phyloP scores from a whole-genome alignment of 2,888 invertebrate species.

The Polyommatus iphigenia region DNA sequence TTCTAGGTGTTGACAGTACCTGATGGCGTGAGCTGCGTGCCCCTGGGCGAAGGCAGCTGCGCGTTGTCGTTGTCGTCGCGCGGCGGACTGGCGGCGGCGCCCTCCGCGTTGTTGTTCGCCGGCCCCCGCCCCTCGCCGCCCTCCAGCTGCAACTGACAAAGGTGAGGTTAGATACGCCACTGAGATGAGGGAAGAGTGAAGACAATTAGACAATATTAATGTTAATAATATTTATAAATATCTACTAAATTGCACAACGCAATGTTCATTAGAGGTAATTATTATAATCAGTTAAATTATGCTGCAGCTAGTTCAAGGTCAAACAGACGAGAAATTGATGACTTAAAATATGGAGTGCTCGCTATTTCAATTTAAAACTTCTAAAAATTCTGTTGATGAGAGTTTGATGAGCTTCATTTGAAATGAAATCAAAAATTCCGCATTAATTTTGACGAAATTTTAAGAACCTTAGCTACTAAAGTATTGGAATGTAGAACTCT shows the following conservation, averaged over 20 bases:
- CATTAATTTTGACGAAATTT: background rate
- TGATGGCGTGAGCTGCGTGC: slow-evolving; percentile 78
- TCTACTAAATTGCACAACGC: too few species aligned
- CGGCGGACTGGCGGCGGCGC: slow-evolving; percentile 62
- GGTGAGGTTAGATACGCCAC: background rate
- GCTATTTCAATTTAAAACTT: background rate
- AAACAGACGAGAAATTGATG: too few species aligned
- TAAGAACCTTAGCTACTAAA: background rate
- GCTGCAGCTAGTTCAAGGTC: too few species aligned
- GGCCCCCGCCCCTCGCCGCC: slow-evolving; percentile 71
- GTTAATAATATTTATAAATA: too few species aligned
- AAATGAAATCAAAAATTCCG: background rate
- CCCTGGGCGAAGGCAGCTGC: slow-evolving; percentile 55
- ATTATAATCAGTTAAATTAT: too few species aligned
- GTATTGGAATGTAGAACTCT: background rate
- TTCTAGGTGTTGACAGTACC: slow-evolving; percentile 55
- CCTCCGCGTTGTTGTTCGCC: slow-evolving; percentile 69
- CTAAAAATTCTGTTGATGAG: background rate
- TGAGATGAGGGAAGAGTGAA: background rate
- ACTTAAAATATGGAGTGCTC: background rate
- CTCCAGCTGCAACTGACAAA: slow-evolving; percentile 64
- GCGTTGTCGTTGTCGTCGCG: slow-evolving; percentile 76
- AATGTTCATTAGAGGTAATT: too few species aligned
- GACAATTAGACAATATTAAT: too few species aligned
- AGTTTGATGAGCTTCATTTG: background rate